Base-by-base conservation (phyloP, 2,888 invertebrate species). In the Leptarthrus brevirostris region DNA sequence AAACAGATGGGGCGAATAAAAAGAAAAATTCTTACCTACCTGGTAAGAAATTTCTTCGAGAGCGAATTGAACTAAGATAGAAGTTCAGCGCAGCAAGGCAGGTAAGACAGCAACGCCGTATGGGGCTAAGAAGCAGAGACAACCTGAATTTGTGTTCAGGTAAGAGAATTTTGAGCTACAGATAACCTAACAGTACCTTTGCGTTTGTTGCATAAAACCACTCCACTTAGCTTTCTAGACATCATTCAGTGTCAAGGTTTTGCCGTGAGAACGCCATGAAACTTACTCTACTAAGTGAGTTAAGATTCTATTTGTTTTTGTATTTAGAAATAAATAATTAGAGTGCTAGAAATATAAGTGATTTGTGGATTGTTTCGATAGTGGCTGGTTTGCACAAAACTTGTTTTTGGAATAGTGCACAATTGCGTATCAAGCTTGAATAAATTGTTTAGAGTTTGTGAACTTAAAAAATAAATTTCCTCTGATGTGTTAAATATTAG, bases 191-290 rank as follows among this genome's bases (percentile, higher is more conserved):
- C 69, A 69, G 69, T 69, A 69, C 20, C 69, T 69, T 52, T n/a
- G 30, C 52, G 52, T 52, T 34, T 52, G 69, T 16, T 81, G 82
- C 79, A 82, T 83, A 83, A 83, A 83, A 84, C 81, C 81, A 81
- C 82, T 82, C 81, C 78, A 78, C 79, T 79, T 79, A 80, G 78
- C 79, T 80, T 80, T 78, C 79, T 80, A 79, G 78, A 79, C 78
- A 79, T 83, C 84, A 84, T 83, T 84, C 81, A 80, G 79, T 79
- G 80, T 80, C 78, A 74, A 78, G 79, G 78, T 77, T 78, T 80
- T 78, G 75, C 76, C 78, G 78, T 74, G 78, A 77, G 66, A 79
- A 76, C 79, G 78, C 73, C 77, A 71, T 64, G 66, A 72, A 71
- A 74, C 71, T 73, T 69, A 73, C 54, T 74, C 73, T 26, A n/a